A percentile compares a stretch with the other conserved stretches of the same genome.
phyloP scores from a whole-genome alignment of 2,113 vertebrate genomes.

The Brachionichthys hirsutus region DNA sequence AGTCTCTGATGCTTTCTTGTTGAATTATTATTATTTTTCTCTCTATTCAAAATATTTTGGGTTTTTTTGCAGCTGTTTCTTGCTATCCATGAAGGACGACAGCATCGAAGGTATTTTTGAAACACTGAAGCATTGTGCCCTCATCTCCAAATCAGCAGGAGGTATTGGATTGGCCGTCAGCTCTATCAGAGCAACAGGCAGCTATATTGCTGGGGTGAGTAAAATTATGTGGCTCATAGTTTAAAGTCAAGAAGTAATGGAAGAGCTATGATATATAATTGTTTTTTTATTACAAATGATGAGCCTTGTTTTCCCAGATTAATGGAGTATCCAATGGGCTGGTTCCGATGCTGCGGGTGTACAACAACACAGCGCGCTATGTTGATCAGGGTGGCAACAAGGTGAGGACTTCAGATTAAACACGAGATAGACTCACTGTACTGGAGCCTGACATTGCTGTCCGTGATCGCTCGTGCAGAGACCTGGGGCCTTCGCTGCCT shows the following conservation, averaged over 20 bases:
- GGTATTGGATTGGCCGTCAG: slow-evolving; percentile 95
- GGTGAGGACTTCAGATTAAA: slow-evolving; percentile 68
- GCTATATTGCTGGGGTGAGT: slow-evolving; percentile 96
- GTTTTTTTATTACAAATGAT: neutral
- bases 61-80: slow-evolving; percentile 84
- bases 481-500: slow-evolving; percentile 96
- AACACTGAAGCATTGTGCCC: slow-evolving; percentile 93
- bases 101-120: slow-evolving; percentile 98
- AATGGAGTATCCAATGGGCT: slow-evolving; percentile 94
- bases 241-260: neutral
- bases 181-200: slow-evolving; percentile 93
- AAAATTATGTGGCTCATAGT: neutral
- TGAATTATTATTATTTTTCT: neutral
- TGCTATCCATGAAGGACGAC: slow-evolving; percentile 95
- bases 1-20: neutral
- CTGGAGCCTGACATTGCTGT: neutral
- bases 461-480: slow-evolving; percentile 72
- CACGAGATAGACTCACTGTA: neutral
- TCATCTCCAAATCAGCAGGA: slow-evolving; percentile 96
- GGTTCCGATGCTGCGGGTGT: slow-evolving; percentile 95
- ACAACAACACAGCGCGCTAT: slow-evolving; percentile 96
- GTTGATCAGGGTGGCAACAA: slow-evolving; percentile 98
- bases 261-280: neutral
- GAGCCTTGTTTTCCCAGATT: slow-evolving; percentile 80
- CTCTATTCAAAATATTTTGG: neutral